Base-by-base conservation (phyloP, 2,888 invertebrate genomes). In the Alloplasta piceator region DNA sequence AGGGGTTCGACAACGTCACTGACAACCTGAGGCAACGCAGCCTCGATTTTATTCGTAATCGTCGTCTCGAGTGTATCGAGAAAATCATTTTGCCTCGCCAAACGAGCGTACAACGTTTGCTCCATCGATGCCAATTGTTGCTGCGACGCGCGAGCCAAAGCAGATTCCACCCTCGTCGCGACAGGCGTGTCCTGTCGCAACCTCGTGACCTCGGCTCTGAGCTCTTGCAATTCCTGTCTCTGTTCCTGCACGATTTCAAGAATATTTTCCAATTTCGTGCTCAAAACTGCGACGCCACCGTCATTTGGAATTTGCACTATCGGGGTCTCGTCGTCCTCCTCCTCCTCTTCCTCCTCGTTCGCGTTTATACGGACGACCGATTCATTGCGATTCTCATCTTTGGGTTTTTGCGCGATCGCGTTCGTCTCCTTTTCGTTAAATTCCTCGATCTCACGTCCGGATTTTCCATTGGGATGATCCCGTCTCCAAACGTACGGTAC, bases 1-100 rank as follows among this genome's bases (percentile, higher is more conserved):
- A 97, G 93, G 26, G 95, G 95, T 87, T 97, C 97, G 76, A 97
- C 93, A 55, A 95, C 94, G 0, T 94, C 94, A 55, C 95, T 94
- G 0, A 97, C 93, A 46, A 95, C 93, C 84, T 94, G 93, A 46
- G 94, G 91, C 14, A 94, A 85, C 5, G 93, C 93, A 14, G 92
- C 92, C 80, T 90, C 88, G 64, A 94, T 92, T 74, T 94, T 93
- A 55, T 93, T 92, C 60, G 92, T 89, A 60, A 94, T 89, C n/a
- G 93, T 91, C 38, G 91, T 85, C 86, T 93, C 92, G 79, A 92
- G 81, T 2, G 85, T 86, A 9, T 86, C 87, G 6, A 91, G 77
- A 38, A 91, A 87, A 41, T 91, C 91, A 9, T 85, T 89, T 41
- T 91, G 91, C 0, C 89, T 83, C 0, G 89, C 82, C 63, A 90